Percentiles rank a stretch among this genome's conserved stretches.
phyloP scores from a whole-genome alignment of 2,888 invertebrate genomes.

The Drosophila pseudotakahashii region DNA sequence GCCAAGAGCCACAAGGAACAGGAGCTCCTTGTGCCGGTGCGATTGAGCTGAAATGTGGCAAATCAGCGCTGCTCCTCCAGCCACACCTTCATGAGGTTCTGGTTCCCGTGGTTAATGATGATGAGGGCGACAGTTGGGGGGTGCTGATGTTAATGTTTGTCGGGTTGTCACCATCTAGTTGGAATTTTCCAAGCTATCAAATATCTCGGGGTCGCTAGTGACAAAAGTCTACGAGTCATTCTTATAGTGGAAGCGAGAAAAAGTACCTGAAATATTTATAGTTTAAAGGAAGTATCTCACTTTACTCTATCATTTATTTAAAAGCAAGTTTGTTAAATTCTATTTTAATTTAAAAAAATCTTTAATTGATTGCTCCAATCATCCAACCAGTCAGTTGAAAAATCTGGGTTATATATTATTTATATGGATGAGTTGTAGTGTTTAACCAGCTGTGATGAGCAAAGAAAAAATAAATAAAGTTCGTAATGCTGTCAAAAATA shows the following conservation, averaged over 20 bases:
- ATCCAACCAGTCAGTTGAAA: background rate
- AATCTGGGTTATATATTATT: background rate
- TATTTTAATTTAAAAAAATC: background rate
- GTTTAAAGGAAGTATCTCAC: background rate
- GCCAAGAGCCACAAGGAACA: constrained; percentile 4
- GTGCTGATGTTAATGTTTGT: constrained; percentile 19
- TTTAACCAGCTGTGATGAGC: constrained; percentile 2
- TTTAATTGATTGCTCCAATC: background rate
- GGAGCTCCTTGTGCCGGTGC: constrained; percentile 13
- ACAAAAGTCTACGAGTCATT: constrained; percentile 11
- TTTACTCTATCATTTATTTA: background rate
- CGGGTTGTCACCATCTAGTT: constrained; percentile 26
- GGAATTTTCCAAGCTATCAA: constrained; percentile 19
- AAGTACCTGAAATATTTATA: background rate
- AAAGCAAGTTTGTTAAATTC: background rate
- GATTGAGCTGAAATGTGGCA: constrained; percentile 42
- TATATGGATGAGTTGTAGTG: background rate
- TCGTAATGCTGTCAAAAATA: background rate
- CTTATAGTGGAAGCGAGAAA: background rate
- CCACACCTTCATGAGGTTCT: constrained; percentile 27
- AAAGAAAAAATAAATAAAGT: constrained; percentile 2
- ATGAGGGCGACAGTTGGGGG: constrained; percentile 28
- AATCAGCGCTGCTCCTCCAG: constrained; percentile 34
- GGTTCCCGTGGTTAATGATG: constrained; percentile 46
- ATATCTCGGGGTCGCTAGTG: constrained; percentile 14